phyloP scores from a whole-genome alignment of 2,888 invertebrate species.

The Dicyrtoma fusca region DNA sequence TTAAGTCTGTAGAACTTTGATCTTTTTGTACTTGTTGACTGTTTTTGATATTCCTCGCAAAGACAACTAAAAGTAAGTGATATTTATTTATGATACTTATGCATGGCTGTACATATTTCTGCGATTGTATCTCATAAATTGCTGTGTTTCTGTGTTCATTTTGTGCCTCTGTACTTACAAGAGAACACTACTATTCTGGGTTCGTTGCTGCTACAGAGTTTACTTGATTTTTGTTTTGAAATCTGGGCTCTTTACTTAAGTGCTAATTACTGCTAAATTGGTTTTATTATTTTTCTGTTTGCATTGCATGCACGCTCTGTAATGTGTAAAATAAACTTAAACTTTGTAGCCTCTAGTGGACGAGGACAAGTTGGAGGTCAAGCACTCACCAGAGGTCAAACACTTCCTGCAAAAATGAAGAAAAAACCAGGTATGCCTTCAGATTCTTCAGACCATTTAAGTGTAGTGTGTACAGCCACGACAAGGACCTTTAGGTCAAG shows the following conservation, averaged over 20 bases:
- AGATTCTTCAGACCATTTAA: conserved; percentile 28
- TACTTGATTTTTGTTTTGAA: background rate
- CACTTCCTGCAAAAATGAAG: conserved; percentile 52
- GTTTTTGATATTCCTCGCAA: no score
- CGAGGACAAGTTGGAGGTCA: conserved; percentile 42
- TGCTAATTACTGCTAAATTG: no score
- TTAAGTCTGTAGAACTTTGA: no score
- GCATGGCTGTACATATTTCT: background rate
- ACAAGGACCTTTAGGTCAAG: no score
- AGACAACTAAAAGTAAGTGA: no score
- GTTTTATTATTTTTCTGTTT: conserved; percentile 2
- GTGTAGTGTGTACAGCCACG: no score
- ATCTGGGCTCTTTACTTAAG: background rate
- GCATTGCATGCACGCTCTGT: conserved; percentile 36
- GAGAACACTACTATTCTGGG: background rate
- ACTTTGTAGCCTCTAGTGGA: conserved; percentile 29
- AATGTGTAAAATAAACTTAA: conserved; percentile 4
- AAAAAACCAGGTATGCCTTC: conserved; percentile 53
- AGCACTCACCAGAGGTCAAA: conserved; percentile 45
- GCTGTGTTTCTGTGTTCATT: background rate
- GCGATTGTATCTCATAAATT: background rate
- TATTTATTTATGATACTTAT: background rate
- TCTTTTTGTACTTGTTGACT: no score
- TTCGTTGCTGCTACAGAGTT: background rate
- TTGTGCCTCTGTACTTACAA: background rate